Percentiles rank a stretch among this genome's conserved stretches.
These are phyloP conservation scores for Akabosia matsudoensis DNA, from an alignment of 1,140 invertebrate species.

Conservation along the genomic window DNA sequence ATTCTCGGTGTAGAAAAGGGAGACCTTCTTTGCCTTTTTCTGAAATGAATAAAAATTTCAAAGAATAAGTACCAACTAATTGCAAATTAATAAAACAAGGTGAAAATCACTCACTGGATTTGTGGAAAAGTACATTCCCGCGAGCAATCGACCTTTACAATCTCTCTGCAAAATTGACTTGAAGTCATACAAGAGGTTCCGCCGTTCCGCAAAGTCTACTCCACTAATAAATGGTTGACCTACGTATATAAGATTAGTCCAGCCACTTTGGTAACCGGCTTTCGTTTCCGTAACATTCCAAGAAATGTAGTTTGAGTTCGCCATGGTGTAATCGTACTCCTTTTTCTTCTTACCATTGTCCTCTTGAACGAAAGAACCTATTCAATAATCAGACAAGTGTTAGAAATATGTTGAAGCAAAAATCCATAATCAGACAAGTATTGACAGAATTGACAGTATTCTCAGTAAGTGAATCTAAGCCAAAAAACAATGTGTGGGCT, in stretches of 20 bases:
- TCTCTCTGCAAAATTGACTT: constrained; percentile 74
- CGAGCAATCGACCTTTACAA: constrained; percentile 71
- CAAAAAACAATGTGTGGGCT: no score
- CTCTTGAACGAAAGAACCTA: constrained; percentile 76
- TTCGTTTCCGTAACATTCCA: constrained; percentile 65
- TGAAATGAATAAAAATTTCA: background rate
- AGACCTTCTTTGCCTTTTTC: constrained; percentile 48
- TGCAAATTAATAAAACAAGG: constrained; percentile 58
- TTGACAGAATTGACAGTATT: no score
- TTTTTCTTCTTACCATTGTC: constrained; percentile 69
- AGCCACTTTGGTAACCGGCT: constrained; percentile 36
- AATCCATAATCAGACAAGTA: background rate
- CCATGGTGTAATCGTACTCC: constrained; percentile 74
- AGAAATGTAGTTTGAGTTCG: constrained; percentile 67
- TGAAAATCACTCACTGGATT: constrained; percentile 56
- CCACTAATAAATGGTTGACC: constrained; percentile 73
- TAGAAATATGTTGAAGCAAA: constrained; percentile 5
- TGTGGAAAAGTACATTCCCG: constrained; percentile 76
- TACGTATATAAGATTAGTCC: constrained; percentile 68
- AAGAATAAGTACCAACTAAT: no score
- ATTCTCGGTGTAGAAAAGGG: constrained; percentile 45
- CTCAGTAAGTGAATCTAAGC: no score
- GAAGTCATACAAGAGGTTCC: constrained; percentile 85
- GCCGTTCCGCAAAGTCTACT: constrained; percentile 78
- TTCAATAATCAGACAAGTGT: background rate